Percentiles rank a stretch among this genome's conserved stretches.
These are phyloP conservation scores for Diplazon laetatorius DNA, from an alignment of 2,888 invertebrate species.

Conservation along the genomic window DNA sequence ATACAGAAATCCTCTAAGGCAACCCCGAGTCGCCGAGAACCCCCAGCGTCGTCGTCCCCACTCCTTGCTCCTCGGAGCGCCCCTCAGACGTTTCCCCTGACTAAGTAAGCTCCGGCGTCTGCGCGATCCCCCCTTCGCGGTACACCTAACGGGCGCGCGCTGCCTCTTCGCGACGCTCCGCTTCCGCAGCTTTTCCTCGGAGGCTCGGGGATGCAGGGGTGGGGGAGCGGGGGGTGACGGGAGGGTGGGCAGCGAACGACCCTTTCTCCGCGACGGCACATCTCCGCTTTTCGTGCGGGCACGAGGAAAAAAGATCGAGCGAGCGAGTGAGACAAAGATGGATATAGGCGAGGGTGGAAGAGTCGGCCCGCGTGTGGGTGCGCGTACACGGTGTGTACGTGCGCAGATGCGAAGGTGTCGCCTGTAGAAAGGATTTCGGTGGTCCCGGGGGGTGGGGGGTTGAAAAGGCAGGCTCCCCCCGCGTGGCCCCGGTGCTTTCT, in stretches of 20 bases:
- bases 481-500: conserved; percentile 45
- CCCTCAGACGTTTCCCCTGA: conserved; percentile 71
- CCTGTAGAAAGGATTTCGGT: conserved; percentile 37
- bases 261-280: conserved; percentile 2
- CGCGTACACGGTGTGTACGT: conserved; percentile 36
- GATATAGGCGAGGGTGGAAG: conserved; percentile 50
- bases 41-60: conserved; percentile 68
- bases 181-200: conserved; percentile 31
- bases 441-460: conserved; percentile 53
- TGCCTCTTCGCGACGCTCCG: conserved; percentile 58
- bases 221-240: conserved; percentile 42
- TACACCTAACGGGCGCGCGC: conserved; percentile 50
- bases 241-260: conserved; percentile 28
- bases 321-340: no score
- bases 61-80: conserved; percentile 64
- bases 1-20: conserved; percentile 38
- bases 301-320: conserved; percentile 42
- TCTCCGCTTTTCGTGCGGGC: conserved; percentile 37
- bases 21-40: conserved; percentile 47
- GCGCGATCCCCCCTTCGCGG: conserved; percentile 45
- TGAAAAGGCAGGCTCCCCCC: conserved; percentile 43
- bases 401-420: conserved; percentile 47
- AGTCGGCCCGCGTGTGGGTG: conserved; percentile 10
- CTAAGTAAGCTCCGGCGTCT: conserved; percentile 63
- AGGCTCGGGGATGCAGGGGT: conserved; percentile 35